These are phyloP conservation scores for Radopholus similis DNA, from an alignment of 1,140 invertebrate species.

Conservation along the genomic window DNA sequence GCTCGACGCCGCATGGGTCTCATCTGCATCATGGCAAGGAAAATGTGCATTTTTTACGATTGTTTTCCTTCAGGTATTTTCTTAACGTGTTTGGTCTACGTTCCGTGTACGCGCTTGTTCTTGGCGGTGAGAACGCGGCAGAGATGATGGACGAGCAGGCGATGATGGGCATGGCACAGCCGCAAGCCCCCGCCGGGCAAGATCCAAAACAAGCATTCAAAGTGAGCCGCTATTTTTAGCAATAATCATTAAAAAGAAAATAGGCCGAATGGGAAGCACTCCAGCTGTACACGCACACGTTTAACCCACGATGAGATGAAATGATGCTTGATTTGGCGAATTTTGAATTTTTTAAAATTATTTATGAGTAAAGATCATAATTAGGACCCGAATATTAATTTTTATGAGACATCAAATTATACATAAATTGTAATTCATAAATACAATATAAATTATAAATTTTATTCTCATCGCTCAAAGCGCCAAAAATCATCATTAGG, in stretches of 20 bases:
- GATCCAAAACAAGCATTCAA: constrained; percentile 98
- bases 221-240: not conserved
- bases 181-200: constrained; percentile 3
- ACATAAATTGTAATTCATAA: too few relatives aligned
- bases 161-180: constrained; percentile 17
- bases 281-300: constrained; percentile 70
- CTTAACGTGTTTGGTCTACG: constrained; percentile 96
- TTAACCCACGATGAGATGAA: constrained; percentile 13
- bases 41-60: not conserved
- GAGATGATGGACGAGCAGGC: constrained; percentile 52
- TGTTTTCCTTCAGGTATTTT: constrained; percentile 71
- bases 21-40: constrained; percentile 84
- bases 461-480: too few relatives aligned
- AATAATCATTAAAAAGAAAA: not conserved
- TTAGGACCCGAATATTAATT: too few relatives aligned
- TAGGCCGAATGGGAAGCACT: constrained; percentile 93
- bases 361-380: too few relatives aligned
- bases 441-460: too few relatives aligned
- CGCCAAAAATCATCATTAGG: too few relatives aligned
- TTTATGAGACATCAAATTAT: too few relatives aligned
- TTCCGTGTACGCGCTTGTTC: constrained; percentile 92
- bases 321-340: too few relatives aligned
- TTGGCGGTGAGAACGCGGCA: constrained; percentile 89
- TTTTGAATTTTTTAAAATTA: too few relatives aligned
- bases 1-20: constrained; percentile 97